Evolutionary conservation across 2,888 invertebrate species (phyloP).

Genomic region (Tortrix viridana): DNA sequence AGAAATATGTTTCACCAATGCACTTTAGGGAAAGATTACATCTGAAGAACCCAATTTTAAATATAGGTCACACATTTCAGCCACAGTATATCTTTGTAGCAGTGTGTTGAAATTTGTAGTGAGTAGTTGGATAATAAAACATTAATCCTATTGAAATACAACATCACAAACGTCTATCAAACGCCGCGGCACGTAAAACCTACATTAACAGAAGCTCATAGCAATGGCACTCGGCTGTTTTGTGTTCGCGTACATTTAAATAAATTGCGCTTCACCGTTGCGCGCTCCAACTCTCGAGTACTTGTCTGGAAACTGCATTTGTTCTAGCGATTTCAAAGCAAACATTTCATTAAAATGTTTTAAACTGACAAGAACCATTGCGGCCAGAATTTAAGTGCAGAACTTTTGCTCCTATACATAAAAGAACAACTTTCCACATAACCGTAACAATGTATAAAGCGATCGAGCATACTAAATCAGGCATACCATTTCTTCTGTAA

Average conservation of each 20-base stretch:
- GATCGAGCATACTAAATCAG: not conserved
- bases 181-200: conserved; percentile 10
- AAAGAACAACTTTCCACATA: not conserved
- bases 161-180: conserved; percentile 18
- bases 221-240: conserved; percentile 23
- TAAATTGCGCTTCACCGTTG: conserved; percentile 22
- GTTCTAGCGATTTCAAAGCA: not conserved
- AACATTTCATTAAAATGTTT: not conserved
- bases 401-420: not conserved
- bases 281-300: conserved; percentile 1
- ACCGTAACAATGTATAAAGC: no score
- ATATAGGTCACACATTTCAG: not conserved
- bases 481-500: not conserved
- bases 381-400: not conserved
- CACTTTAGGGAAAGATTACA: no score
- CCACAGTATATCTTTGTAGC: no score
- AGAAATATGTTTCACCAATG: conserved; percentile 5
- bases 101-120: no score
- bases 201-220: conserved; percentile 14
- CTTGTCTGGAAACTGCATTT: conserved; percentile 5
- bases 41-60: not conserved
- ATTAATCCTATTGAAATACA: conserved; percentile 5
- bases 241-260: conserved; percentile 25
- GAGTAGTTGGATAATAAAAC: not conserved
- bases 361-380: not conserved